These are phyloP conservation scores for Apostichopus japonicus DNA, from an alignment of 35 echinoderm and acorn worm genomes.

Conservation along the genomic window DNA sequence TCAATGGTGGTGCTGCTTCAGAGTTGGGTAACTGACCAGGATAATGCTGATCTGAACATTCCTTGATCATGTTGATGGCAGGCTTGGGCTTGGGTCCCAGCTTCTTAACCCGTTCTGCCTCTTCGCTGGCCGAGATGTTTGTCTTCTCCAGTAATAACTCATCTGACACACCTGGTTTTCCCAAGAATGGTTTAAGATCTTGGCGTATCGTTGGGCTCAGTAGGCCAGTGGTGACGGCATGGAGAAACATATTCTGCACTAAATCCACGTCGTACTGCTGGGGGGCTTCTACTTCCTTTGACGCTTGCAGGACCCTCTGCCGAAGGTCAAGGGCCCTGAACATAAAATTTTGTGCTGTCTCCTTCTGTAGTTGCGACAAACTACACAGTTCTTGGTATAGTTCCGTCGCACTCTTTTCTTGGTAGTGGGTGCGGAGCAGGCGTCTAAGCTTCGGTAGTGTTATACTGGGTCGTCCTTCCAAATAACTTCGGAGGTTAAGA, in stretches of 20 bases:
- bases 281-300: slow-evolving; percentile 17
- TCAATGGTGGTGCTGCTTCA: slow-evolving; percentile 6
- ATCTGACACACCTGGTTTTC: not conserved
- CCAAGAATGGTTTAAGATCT: slow-evolving; percentile 39
- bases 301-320: slow-evolving; percentile 58
- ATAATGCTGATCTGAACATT: not conserved
- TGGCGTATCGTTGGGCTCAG: not conserved
- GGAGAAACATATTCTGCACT: no score
- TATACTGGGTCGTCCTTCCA: slow-evolving; percentile 26
- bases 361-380: slow-evolving; percentile 1
- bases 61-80: not conserved
- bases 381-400: slow-evolving; percentile 3
- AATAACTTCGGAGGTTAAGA: slow-evolving; percentile 19
- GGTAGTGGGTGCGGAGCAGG: slow-evolving; percentile 43
- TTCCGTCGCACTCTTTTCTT: slow-evolving; percentile 57
- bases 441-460: slow-evolving; percentile 30
- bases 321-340: slow-evolving; percentile 45
- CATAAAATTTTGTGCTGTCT: slow-evolving; percentile 47
- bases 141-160: slow-evolving; percentile 56
- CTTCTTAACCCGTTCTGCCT: not conserved
- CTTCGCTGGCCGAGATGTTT: not conserved
- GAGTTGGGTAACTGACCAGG: no score
- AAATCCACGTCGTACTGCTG: not conserved
- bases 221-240: not conserved
- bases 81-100: not conserved